Conservation (phyloP, 1,140 invertebrate species). For the Notospermus geniculatus region DNA sequence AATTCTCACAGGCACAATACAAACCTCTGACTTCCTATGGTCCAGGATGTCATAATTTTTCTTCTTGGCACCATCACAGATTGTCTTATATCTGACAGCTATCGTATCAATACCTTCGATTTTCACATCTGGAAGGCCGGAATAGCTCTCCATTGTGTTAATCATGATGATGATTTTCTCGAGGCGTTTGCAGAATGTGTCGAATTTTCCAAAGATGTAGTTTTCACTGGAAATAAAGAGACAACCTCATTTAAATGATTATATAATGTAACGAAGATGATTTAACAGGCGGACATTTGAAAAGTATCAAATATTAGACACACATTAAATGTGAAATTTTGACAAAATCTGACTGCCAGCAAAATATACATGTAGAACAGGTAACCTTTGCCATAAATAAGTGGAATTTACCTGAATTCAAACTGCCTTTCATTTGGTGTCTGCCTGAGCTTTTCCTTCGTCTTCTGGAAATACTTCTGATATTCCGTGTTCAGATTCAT, state of each 20-base stretch:
- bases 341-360: no score
- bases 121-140: conserved; percentile 47
- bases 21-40: conserved; percentile 75
- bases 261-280: neutral
- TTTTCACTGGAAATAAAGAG: conserved; percentile 70
- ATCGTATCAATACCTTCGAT: conserved; percentile 55
- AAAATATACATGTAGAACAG: no score
- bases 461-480: conserved; percentile 58
- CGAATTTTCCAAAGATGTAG: conserved; percentile 95
- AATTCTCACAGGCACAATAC: neutral
- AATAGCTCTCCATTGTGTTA: conserved; percentile 72
- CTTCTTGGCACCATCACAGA: conserved; percentile 71
- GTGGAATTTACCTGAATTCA: conserved; percentile 66
- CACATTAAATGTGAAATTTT: no score
- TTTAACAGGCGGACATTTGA: neutral
- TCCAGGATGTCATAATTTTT: conserved; percentile 90
- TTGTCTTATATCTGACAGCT: conserved; percentile 52
- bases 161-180: conserved; percentile 85
- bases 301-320: no score
- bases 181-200: conserved; percentile 85
- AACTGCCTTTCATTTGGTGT: conserved; percentile 71
- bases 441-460: conserved; percentile 59
- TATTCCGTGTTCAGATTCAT: conserved; percentile 80
- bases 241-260: neutral
- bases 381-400: no score